A percentile compares a stretch with the other conserved stretches of the same genome.
Conservation (phyloP, 1,140 invertebrate species). For the Trialeurodes vaporariorum region DNA sequence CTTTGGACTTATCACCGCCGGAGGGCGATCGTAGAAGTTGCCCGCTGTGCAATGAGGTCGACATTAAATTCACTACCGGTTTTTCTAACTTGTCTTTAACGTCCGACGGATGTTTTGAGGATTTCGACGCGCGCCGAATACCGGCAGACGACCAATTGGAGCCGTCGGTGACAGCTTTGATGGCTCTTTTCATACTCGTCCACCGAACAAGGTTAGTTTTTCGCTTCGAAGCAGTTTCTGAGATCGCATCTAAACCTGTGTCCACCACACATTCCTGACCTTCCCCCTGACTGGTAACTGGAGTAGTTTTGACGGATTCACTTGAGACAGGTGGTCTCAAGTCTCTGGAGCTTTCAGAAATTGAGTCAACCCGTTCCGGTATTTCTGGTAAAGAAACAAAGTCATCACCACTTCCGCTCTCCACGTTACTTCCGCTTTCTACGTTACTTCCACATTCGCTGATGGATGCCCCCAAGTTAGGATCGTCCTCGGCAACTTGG, state of each 20-base stretch:
- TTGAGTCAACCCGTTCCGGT: conserved; percentile 21
- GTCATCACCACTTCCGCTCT: neutral
- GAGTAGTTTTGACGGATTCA: neutral
- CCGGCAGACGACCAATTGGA: conserved; percentile 32
- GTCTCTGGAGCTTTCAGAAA: conserved; percentile 6
- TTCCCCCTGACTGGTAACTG: too few relatives aligned
- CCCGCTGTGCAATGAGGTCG: conserved; percentile 32
- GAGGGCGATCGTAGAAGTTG: conserved; percentile 32
- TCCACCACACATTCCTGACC: too few relatives aligned
- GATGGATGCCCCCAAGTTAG: neutral
- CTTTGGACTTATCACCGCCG: conserved; percentile 38
- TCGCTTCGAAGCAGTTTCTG: conserved; percentile 32
- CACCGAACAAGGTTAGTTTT: conserved; percentile 27
- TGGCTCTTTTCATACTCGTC: conserved; percentile 30
- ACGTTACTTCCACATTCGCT: too few relatives aligned
- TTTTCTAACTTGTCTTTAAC: conserved; percentile 23
- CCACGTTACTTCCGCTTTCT: too few relatives aligned
- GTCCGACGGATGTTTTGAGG: conserved; percentile 2
- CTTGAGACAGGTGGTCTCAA: neutral
- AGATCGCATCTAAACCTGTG: too few relatives aligned
- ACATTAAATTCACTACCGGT: conserved; percentile 26
- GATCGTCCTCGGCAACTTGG: neutral
- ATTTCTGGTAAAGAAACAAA: conserved; percentile 12
- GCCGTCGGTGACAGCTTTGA: conserved; percentile 29
- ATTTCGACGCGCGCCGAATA: conserved; percentile 27